Evolutionary conservation across 2,797 vertebrate genomes (phyloP), one percentile per base, ranked within the genome.

Genomic region (Manis pentadactyla): DNA sequence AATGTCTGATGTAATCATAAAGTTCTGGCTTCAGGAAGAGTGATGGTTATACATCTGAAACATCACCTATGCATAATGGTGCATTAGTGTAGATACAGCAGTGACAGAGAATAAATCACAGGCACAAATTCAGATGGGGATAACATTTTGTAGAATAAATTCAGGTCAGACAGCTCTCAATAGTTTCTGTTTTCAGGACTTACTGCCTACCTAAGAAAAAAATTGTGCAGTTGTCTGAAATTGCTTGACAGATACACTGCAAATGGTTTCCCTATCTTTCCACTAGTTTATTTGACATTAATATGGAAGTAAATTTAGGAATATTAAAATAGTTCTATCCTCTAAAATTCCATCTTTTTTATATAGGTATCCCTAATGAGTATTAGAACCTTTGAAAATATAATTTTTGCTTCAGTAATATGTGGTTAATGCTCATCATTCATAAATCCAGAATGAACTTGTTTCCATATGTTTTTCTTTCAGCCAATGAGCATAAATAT

Each of bases 21-120:
- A 97, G 87, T 69, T 95, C 78, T 90, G 46, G 29, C 64, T 94
- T 97, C 96, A 71, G 51, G 84, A 95, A 98, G 92, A 97, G 29
- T 97, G 97, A 98, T 87, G 82, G 75, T 74, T 97, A 96, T 92
- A 82, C 63, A 93, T 97, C 89, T 96, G 96, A 98, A 98, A 96
- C 78, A 85, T 95, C 81, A 95, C 85, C 84, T 96, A 87, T 95
- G 89, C 94, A 98, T 97, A 98, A 95, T 75, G 94, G 94, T 51
- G 34, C 93, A 97, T 96, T 97, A 97, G 90, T 66, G 91, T 71
- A 96, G 90, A 96, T 86, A 97, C 23, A 83, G 63, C 12, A 92
- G 49, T 86, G 85, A 92, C 93, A 97, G 93, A 90, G 94, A 95
- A 98, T 97, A 98, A 98, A 98, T 98, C 97, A 97, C 93, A 89